These are phyloP conservation scores for Amphipyra berbera DNA, from an alignment of 2,888 invertebrate genomes.

Conservation along the genomic window DNA sequence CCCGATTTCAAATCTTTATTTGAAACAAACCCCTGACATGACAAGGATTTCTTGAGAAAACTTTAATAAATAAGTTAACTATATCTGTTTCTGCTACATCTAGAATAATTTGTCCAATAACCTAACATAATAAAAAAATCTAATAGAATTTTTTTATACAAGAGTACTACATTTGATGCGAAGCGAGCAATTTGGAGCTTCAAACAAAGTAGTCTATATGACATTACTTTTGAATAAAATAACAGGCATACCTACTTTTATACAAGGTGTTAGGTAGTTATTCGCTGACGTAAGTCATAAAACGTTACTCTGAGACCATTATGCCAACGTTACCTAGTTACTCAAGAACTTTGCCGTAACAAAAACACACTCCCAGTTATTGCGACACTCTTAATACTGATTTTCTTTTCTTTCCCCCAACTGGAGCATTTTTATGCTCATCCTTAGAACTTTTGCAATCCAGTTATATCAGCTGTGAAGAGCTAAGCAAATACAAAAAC, in stretches of 20 bases:
- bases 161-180: constrained; percentile 37
- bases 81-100: too few species aligned
- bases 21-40: too few species aligned
- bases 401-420: constrained; percentile 80
- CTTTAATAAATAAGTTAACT: too few species aligned
- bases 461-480: constrained; percentile 89
- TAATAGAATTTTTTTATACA: constrained; percentile 31
- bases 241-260: constrained; percentile 34
- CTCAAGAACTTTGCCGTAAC: constrained; percentile 77
- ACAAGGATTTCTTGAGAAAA: too few species aligned
- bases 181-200: constrained; percentile 45
- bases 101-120: not conserved
- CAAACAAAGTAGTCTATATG: constrained; percentile 39
- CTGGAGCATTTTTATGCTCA: constrained; percentile 87
- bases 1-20: too few species aligned
- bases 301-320: constrained; percentile 68
- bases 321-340: constrained; percentile 73
- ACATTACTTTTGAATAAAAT: constrained; percentile 53
- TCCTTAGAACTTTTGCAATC: constrained; percentile 89
- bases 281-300: constrained; percentile 66
- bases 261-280: constrained; percentile 61
- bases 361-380: constrained; percentile 82
- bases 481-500: constrained; percentile 89
- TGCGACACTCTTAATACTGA: constrained; percentile 84
- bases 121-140: constrained; percentile 26